Percentiles rank a stretch among this genome's conserved stretches.
Conservation (phyloP, 2,113 vertebrate species). For the Asarcornis scutulata region DNA sequence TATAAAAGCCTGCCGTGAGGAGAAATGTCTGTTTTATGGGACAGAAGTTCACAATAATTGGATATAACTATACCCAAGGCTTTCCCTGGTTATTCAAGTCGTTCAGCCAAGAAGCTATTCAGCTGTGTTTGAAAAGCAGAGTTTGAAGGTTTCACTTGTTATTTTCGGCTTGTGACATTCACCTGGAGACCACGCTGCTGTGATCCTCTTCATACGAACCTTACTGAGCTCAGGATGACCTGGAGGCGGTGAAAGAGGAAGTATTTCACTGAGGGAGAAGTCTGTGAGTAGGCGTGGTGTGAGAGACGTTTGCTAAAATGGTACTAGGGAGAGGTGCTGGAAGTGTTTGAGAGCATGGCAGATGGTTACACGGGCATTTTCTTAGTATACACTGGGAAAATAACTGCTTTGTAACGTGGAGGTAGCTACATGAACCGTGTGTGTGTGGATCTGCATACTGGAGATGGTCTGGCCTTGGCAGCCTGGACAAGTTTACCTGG, state of each 20-base stretch:
- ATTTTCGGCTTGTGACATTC: background rate
- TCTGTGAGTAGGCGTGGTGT: background rate
- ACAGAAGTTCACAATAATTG: background rate
- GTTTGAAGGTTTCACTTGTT: background rate
- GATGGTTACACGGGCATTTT: background rate
- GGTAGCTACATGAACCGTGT: rapidly evolving
- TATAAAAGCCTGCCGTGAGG: background rate
- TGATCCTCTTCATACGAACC: background rate
- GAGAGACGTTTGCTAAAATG: background rate
- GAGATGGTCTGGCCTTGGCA: background rate
- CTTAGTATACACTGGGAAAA: background rate
- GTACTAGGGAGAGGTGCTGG: background rate
- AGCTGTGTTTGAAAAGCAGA: background rate
- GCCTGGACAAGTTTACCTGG: background rate
- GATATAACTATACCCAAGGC: background rate
- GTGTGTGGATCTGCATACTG: background rate
- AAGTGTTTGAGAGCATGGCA: background rate
- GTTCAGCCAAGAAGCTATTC: background rate
- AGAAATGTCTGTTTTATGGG: background rate
- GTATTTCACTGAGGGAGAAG: background rate
- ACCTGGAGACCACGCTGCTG: background rate
- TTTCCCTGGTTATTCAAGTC: background rate
- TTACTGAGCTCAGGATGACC: background rate
- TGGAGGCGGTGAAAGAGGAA: background rate
- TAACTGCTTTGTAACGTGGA: background rate